phyloP scores from a whole-genome alignment of 2,888 invertebrate genomes.

The Rhagophthalmus giganteus region DNA sequence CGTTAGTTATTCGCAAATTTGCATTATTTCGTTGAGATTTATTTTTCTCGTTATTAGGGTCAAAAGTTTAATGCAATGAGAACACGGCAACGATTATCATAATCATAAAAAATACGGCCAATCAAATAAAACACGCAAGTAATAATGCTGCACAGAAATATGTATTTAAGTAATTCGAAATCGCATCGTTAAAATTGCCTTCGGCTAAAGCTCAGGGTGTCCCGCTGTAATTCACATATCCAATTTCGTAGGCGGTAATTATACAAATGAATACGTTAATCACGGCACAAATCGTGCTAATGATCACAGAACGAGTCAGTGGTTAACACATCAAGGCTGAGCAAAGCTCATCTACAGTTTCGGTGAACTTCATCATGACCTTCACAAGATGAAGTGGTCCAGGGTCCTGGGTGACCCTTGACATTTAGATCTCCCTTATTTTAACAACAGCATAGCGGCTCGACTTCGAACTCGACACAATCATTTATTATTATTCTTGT shows the following conservation, averaged over 20 bases:
- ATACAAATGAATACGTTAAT: constrained; percentile 16
- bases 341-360: constrained; percentile 11
- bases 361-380: constrained; percentile 28
- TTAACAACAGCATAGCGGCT: constrained; percentile 10
- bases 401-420: constrained; percentile 31
- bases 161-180: too few relatives aligned
- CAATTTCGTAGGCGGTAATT: constrained; percentile 4
- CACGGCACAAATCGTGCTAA: constrained; percentile 12
- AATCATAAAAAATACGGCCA: too few relatives aligned
- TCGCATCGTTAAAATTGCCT: too few relatives aligned
- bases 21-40: too few relatives aligned
- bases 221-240: too few relatives aligned
- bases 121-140: too few relatives aligned
- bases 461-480: constrained; percentile 8
- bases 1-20: too few relatives aligned
- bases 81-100: too few relatives aligned
- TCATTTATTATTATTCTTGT: constrained; percentile 26
- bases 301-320: constrained; percentile 10
- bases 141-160: too few relatives aligned
- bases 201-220: too few relatives aligned
- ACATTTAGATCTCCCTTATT: constrained; percentile 28
- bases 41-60: too few relatives aligned
- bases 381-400: constrained; percentile 33
- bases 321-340: constrained; percentile 16
- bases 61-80: too few relatives aligned